phyloP scores from a whole-genome alignment of 2,888 invertebrate genomes.

The Prionchulus punctatus region DNA sequence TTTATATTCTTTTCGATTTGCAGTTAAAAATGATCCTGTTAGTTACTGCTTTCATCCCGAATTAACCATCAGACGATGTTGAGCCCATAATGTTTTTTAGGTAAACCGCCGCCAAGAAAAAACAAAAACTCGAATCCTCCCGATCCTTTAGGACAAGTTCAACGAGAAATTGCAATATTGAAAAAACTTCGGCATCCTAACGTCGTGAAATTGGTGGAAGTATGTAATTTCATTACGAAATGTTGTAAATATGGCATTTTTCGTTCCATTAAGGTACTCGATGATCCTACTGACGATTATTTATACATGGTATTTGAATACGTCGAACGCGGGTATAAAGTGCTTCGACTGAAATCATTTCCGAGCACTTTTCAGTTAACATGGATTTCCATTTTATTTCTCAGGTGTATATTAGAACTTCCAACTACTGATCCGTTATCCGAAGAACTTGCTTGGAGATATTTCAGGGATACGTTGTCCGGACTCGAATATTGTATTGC shows the following conservation, averaged over 20 bases:
- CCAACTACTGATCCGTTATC: conserved; percentile 66
- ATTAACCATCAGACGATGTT: no score
- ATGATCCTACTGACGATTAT: conserved; percentile 80
- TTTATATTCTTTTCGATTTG: no score
- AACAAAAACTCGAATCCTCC: conserved; percentile 20
- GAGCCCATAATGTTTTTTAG: conserved; percentile 17
- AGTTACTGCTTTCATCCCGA: no score
- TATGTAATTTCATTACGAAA: no score
- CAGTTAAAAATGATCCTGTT: no score
- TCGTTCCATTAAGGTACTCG: no score
- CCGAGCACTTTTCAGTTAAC: no score
- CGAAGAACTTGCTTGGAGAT: conserved; percentile 65
- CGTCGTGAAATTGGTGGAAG: conserved; percentile 79
- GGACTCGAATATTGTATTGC: conserved; percentile 92
- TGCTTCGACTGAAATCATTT: no score
- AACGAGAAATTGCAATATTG: conserved; percentile 85
- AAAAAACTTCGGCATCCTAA: conserved; percentile 94
- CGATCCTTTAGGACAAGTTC: conserved; percentile 67
- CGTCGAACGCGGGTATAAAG: conserved; percentile 74
- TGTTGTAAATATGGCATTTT: no score
- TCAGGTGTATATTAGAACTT: conserved; percentile 55
- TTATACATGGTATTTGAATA: conserved; percentile 87
- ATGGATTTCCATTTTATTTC: not conserved
- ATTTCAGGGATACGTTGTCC: conserved; percentile 74
- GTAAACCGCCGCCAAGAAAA: conserved; percentile 24